Conservation (phyloP, 2,113 vertebrate species). For the Caracal caracal region DNA sequence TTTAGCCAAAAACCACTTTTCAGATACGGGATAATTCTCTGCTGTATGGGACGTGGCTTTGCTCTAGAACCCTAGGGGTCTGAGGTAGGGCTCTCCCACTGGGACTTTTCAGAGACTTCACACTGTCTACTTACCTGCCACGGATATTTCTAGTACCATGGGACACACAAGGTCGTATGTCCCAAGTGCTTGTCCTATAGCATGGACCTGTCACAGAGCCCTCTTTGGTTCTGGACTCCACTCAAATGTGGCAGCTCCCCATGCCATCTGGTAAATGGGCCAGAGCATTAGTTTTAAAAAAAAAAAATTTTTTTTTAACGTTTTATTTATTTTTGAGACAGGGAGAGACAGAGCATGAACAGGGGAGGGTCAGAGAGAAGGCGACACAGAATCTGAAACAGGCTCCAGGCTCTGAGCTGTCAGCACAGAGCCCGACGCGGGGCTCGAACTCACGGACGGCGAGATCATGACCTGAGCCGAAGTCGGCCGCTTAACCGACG, state of each 20-base stretch:
- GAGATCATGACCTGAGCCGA: too few relatives aligned
- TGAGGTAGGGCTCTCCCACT: neutral
- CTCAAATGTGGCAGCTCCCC: neutral
- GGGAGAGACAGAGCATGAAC: too few relatives aligned
- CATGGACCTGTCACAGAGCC: too few relatives aligned
- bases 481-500: too few relatives aligned
- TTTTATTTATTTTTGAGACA: too few relatives aligned
- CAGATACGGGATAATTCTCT: neutral
- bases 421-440: too few relatives aligned
- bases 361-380: too few relatives aligned
- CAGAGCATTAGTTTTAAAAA: neutral
- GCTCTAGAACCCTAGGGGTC: neutral
- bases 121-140: neutral
- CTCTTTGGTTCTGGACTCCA: neutral
- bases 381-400: too few relatives aligned
- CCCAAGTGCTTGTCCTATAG: neutral
- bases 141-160: neutral
- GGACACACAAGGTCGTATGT: neutral
- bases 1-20: neutral
- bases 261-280: neutral
- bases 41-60: neutral
- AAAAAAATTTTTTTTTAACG: too few relatives aligned
- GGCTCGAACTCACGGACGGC: too few relatives aligned
- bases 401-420: too few relatives aligned
- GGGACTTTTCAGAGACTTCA: neutral